phyloP scores from a whole-genome alignment of 2,113 vertebrate species.

The Podarcis muralis region DNA sequence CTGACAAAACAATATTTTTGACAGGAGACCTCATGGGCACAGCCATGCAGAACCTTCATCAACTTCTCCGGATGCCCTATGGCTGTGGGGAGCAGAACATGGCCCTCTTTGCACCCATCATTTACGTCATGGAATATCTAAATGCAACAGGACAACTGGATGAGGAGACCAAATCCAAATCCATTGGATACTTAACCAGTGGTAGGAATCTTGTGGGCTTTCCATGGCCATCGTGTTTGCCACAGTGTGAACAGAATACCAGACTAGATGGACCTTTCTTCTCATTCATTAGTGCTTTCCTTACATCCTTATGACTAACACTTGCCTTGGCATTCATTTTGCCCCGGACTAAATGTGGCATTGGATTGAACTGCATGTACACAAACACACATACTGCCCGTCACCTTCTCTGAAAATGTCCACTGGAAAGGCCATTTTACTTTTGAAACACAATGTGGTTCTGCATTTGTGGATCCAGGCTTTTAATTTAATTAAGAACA shows the following conservation, averaged over 20 bases:
- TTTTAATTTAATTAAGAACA: not conserved
- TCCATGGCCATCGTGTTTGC: not conserved
- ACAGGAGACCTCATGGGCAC: slow-evolving; percentile 87
- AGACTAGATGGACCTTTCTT: too few species aligned
- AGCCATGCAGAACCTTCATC: slow-evolving; percentile 82
- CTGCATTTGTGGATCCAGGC: not conserved
- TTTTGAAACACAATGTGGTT: not conserved
- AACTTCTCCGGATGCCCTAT: slow-evolving; percentile 84
- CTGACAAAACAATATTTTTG: too few species aligned
- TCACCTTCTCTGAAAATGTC: not conserved
- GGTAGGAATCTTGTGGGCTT: slow-evolving; percentile 58
- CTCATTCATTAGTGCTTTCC: too few species aligned
- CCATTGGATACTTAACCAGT: slow-evolving; percentile 73
- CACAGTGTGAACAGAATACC: too few species aligned
- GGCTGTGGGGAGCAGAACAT: slow-evolving; percentile 93
- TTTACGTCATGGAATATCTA: slow-evolving; percentile 88
- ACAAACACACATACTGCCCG: too few species aligned
- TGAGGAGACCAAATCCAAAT: slow-evolving; percentile 73
- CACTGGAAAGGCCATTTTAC: not conserved
- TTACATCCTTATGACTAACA: too few species aligned
- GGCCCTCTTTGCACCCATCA: slow-evolving; percentile 86
- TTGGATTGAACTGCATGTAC: too few species aligned
- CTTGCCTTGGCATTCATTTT: not conserved
- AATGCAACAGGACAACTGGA: slow-evolving; percentile 83
- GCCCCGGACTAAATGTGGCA: not conserved